These are phyloP conservation scores for Amitus sp. DNA, from an alignment of 2,888 invertebrate species.

Conservation along the genomic window DNA sequence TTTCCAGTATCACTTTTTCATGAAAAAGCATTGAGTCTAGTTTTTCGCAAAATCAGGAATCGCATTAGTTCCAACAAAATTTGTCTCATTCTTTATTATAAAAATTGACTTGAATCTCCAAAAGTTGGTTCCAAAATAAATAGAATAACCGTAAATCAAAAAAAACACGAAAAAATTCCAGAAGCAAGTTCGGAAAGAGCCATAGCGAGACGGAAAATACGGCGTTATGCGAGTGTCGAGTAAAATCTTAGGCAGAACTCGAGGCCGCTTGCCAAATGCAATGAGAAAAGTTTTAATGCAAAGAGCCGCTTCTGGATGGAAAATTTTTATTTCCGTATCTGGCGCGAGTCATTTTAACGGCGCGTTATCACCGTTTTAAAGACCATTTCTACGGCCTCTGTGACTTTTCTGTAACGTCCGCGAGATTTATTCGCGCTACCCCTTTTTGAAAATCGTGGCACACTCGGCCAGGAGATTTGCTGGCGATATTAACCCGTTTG, in stretches of 20 bases:
- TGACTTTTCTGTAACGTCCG: slow-evolving; percentile 42
- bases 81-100: too few relatives aligned
- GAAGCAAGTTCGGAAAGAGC: too few relatives aligned
- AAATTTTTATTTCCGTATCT: slow-evolving; percentile 26
- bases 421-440: slow-evolving; percentile 37
- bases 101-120: too few relatives aligned
- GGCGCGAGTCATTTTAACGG: slow-evolving; percentile 34
- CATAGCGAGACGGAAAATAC: background rate
- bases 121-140: too few relatives aligned
- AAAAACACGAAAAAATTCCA: too few relatives aligned
- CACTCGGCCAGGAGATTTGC: slow-evolving; percentile 25
- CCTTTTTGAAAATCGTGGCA: slow-evolving; percentile 30
- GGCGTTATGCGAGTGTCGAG: background rate
- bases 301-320: slow-evolving; percentile 18
- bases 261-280: slow-evolving; percentile 6
- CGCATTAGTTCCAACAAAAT: too few relatives aligned
- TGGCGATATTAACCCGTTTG: slow-evolving; percentile 46
- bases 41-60: too few relatives aligned
- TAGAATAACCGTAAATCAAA: too few relatives aligned
- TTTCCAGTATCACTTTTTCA: too few relatives aligned
- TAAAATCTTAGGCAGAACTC: background rate
- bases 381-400: slow-evolving; percentile 36
- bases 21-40: too few relatives aligned
- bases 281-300: slow-evolving; percentile 8
- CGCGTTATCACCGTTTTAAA: slow-evolving; percentile 44